A percentile compares a stretch with the other conserved stretches of the same genome.
phyloP scores from a whole-genome alignment of 2,797 vertebrate genomes.

The Peromyscus melanophrys region DNA sequence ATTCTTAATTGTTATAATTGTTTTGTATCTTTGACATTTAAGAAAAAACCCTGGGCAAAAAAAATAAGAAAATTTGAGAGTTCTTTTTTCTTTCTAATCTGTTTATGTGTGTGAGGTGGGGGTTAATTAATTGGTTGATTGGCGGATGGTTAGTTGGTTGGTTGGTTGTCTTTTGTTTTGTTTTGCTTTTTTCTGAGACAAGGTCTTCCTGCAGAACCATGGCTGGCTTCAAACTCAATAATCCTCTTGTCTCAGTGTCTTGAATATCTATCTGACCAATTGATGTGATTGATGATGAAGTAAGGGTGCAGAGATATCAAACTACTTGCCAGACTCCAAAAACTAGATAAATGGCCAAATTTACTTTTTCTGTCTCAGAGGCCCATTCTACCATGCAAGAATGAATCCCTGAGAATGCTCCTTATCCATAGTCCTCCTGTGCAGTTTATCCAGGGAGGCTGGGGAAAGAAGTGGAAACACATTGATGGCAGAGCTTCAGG shows the following conservation, averaged over 20 bases:
- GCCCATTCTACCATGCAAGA: not conserved
- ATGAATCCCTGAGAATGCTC: not conserved
- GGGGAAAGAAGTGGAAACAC: not conserved
- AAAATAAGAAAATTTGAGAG: not conserved
- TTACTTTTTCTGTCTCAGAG: not conserved
- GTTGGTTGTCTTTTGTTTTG: not conserved
- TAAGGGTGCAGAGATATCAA: not conserved
- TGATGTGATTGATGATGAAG: not conserved
- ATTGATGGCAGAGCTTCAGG: not conserved
- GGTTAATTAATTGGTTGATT: not conserved
- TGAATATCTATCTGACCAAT: not conserved
- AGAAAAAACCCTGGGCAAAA: not conserved
- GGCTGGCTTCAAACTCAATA: not conserved
- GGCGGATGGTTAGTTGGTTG: not conserved
- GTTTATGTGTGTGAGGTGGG: not conserved
- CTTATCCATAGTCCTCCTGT: not conserved
- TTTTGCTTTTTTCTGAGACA: not conserved
- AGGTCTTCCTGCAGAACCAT: not conserved
- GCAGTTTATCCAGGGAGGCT: not conserved
- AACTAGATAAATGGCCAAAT: conserved; percentile 3
- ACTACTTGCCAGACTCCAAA: not conserved
- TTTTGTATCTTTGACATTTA: not conserved
- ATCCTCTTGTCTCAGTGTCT: not conserved
- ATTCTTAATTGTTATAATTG: conserved; percentile 14
- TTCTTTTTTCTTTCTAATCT: not conserved